Percentiles rank a stretch among this genome's conserved stretches.
These are phyloP conservation scores for Neuroterus valhalla DNA, from an alignment of 1,140 invertebrate genomes.

Conservation along the genomic window DNA sequence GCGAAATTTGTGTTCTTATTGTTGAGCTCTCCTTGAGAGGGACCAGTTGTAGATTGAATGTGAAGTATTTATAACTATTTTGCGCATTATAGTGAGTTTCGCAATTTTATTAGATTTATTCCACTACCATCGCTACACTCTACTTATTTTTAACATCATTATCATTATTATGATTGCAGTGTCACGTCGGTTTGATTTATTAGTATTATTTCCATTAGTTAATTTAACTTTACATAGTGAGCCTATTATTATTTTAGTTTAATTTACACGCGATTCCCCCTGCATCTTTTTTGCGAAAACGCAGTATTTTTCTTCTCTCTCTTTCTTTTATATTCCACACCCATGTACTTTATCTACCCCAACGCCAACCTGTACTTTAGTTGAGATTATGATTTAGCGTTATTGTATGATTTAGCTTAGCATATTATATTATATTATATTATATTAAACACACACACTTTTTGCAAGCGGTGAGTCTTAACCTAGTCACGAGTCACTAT, in stretches of 20 bases:
- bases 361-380: slow-evolving; percentile 43
- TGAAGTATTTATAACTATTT: slow-evolving; percentile 14
- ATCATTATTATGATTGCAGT: slow-evolving; percentile 53
- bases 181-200: slow-evolving; percentile 42
- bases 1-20: slow-evolving; percentile 36
- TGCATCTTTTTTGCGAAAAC: not conserved
- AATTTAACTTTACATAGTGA: not conserved
- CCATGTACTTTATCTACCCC: not conserved
- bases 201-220: slow-evolving; percentile 38
- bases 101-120: slow-evolving; percentile 3
- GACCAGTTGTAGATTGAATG: slow-evolving; percentile 17
- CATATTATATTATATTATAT: slow-evolving; percentile 39
- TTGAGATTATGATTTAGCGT: slow-evolving; percentile 42
- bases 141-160: slow-evolving; percentile 35
- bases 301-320: not conserved
- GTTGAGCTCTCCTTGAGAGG: slow-evolving; percentile 18
- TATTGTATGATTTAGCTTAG: slow-evolving; percentile 43
- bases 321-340: slow-evolving; percentile 19
- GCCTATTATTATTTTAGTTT: slow-evolving; percentile 1
- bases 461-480: slow-evolving; percentile 71
- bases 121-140: slow-evolving; percentile 2
- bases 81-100: slow-evolving; percentile 33
- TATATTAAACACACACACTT: slow-evolving; percentile 40
- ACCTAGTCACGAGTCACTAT: slow-evolving; percentile 76
- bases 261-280: slow-evolving; percentile 20